A percentile compares a stretch with the other conserved stretches of the same genome.
Evolutionary conservation across 2,113 vertebrate species (phyloP).

Genomic region (Microcebus lehilahytsara): DNA sequence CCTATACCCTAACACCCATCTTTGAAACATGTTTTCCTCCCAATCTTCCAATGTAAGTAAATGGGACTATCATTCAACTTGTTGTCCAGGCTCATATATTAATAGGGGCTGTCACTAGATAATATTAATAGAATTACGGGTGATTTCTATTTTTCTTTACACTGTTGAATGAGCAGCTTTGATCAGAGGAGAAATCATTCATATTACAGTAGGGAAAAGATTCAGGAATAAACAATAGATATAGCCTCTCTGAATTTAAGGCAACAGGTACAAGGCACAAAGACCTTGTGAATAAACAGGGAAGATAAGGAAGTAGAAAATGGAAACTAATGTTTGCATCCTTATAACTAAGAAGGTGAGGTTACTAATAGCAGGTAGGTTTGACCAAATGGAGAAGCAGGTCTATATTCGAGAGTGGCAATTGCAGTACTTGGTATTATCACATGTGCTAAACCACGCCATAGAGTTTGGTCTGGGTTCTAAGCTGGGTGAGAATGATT

Average conservation of each 20-base stretch:
- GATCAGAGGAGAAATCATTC: background rate
- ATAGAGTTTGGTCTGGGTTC: background rate
- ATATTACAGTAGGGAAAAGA: background rate
- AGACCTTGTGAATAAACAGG: background rate
- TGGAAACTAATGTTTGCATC: background rate
- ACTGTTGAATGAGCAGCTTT: background rate
- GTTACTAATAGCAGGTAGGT: background rate
- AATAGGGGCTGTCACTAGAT: background rate
- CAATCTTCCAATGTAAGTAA: background rate
- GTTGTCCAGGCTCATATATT: background rate
- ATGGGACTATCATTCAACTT: background rate
- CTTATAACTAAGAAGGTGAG: background rate
- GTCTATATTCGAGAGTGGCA: background rate
- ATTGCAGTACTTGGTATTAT: background rate
- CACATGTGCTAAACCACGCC: background rate
- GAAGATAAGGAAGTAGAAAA: background rate
- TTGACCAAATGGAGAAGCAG: background rate
- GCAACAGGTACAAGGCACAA: background rate
- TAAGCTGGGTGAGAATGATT: background rate
- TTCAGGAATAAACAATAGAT: background rate
- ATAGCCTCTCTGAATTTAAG: background rate
- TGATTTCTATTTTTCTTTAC: conserved; percentile 19
- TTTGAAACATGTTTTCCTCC: background rate
- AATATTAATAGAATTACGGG: background rate
- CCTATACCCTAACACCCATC: too few relatives aligned